Base-by-base conservation (phyloP, 2,888 invertebrate genomes). In the Acleris literana region DNA sequence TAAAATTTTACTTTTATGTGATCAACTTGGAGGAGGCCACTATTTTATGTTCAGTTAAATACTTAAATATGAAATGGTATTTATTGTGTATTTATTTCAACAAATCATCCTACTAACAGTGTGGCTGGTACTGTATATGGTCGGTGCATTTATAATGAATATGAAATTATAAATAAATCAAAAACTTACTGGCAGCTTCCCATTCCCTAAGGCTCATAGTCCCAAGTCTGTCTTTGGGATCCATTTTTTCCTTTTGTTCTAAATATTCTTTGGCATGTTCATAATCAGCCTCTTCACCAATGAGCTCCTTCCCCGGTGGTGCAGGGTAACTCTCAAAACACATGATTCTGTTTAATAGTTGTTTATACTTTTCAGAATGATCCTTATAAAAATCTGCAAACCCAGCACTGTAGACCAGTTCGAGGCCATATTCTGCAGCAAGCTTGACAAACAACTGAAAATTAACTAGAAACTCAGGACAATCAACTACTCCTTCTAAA, bases 401-500 rank as follows among this genome's bases (percentile, higher is more conserved):
- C 64, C 94, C 93, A 73, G 94, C 95, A 75, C 94, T 95, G 59
- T 93, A 93, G 0, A 95, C 93, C 71, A 96, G 86, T 78, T 96
- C 94, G 48, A 97, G 86, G 0, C 96, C 96, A 90, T 93, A 96
- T 78, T 95, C 95, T 49, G 93, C 92, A 13, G 96, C 96, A 62
- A 97, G 84, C 78, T 95, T 96, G 51, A 94, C 93, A 63, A 99
- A 93, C 5, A 96, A 93, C 18, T 98, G 97, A 86, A 99, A 97
- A 88, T 99, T 96, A 17, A 99, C 98, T 67, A 99, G 93, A 92
- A 99, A 99, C 86, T 99, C 99, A 1, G 99, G 99, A 85, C 99
- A 99, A 85, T 99, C 96, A 1, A 99, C 99, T 7, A 98, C 98
- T 46, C 97, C 99, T 81, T 99, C 98, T 73, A 99, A 92, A 79